Conservation (phyloP, 2,888 invertebrate genomes). For the Epinotia brunnichana region DNA sequence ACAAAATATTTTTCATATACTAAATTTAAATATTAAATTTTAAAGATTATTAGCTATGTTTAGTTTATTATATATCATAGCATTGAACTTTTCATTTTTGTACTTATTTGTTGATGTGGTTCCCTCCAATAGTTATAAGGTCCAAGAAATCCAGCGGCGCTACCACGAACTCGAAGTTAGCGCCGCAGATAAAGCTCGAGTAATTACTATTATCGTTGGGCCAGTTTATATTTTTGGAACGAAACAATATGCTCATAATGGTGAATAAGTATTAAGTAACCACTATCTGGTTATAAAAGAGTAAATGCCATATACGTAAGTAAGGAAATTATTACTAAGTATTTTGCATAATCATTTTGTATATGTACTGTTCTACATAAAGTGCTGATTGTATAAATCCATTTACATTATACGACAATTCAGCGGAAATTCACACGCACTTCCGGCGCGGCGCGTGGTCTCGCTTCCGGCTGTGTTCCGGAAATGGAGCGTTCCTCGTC, state of each 20-base stretch:
- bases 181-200: too few species aligned
- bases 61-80: too few species aligned
- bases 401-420: constrained; percentile 48
- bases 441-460: constrained; percentile 53
- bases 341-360: background rate
- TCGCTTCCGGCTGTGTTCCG: constrained; percentile 43
- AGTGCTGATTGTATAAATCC: constrained; percentile 15
- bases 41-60: too few species aligned
- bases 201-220: too few species aligned
- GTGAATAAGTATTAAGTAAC: background rate
- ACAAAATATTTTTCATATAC: too few species aligned
- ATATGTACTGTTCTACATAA: constrained; percentile 4
- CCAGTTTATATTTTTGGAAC: too few species aligned
- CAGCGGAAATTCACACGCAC: constrained; percentile 57
- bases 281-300: background rate
- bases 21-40: too few species aligned
- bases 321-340: background rate
- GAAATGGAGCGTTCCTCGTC: constrained; percentile 39
- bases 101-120: too few species aligned
- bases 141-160: too few species aligned
- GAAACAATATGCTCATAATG: background rate
- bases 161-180: too few species aligned
- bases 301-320: background rate
- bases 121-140: too few species aligned
- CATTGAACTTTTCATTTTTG: too few species aligned